These are phyloP conservation scores for Sebastes hopkinsi DNA, from an alignment of 2,797 vertebrate species.

Conservation along the genomic window DNA sequence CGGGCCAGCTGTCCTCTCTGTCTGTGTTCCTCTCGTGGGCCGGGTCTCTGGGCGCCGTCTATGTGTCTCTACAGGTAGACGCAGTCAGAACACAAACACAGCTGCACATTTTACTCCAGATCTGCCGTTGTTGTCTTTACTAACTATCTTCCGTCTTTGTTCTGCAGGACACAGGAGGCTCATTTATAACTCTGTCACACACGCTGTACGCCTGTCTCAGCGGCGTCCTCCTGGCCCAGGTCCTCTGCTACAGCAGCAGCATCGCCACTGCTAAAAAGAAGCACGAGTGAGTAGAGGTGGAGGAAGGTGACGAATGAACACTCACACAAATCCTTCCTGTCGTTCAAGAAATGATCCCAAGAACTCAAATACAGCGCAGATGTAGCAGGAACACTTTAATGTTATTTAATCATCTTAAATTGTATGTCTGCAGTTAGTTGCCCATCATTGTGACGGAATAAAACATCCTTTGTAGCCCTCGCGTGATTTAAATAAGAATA, in stretches of 20 bases:
- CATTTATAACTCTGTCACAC: conserved; percentile 69
- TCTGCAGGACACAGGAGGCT: conserved; percentile 80
- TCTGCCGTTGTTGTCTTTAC: not conserved
- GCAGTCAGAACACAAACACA: not conserved
- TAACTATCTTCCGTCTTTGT: not conserved
- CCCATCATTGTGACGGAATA: not conserved
- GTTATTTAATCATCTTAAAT: not conserved
- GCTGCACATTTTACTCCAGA: not conserved
- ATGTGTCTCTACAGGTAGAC: conserved; percentile 84
- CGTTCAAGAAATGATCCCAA: not conserved
- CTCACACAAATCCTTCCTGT: not conserved
- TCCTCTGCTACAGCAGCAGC: conserved; percentile 79
- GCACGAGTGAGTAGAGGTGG: conserved; percentile 51
- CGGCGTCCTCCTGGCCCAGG: conserved; percentile 82
- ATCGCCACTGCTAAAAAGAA: conserved; percentile 62
- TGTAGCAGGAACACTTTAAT: not conserved
- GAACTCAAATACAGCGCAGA: not conserved
- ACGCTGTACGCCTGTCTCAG: conserved; percentile 81
- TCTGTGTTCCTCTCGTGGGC: conserved; percentile 80
- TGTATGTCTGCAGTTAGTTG: not conserved
- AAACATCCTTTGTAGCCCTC: not conserved
- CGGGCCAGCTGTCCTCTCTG: conserved; percentile 85
- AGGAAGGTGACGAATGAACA: not conserved
- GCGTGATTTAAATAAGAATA: not conserved
- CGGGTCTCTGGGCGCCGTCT: conserved; percentile 81